These are phyloP conservation scores for Onychomys leucogaster DNA, from an alignment of 2,797 vertebrate species.

Conservation along the genomic window DNA sequence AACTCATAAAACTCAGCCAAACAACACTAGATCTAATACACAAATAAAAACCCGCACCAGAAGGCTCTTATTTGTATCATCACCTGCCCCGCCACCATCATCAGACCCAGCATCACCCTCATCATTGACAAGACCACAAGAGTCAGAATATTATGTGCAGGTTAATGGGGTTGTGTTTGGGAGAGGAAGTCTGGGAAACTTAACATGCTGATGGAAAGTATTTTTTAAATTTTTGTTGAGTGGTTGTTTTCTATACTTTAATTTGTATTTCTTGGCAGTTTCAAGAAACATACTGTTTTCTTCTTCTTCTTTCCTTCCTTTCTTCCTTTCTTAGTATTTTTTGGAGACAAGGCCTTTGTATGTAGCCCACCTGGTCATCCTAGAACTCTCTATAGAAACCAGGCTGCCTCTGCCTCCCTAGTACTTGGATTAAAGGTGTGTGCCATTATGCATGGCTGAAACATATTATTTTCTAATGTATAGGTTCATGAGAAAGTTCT, in stretches of 20 bases:
- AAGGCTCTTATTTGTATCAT: background rate
- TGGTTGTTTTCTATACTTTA: conserved; percentile 15
- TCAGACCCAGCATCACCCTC: background rate
- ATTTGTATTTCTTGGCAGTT: conserved; percentile 9
- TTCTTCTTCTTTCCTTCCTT: background rate
- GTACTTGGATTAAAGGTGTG: background rate
- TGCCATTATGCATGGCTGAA: background rate
- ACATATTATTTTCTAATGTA: background rate
- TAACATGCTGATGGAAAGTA: background rate
- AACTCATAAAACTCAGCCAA: conserved; percentile 58
- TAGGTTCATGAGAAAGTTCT: conserved; percentile 14
- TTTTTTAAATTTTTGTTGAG: background rate
- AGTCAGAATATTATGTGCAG: conserved; percentile 42
- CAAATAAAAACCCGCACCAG: background rate
- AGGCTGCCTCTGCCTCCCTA: too few relatives aligned
- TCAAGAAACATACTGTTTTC: background rate
- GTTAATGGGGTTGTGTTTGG: conserved; percentile 57
- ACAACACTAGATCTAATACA: background rate
- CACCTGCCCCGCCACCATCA: background rate
- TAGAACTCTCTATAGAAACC: background rate
- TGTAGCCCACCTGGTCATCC: background rate
- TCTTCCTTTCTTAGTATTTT: too few relatives aligned
- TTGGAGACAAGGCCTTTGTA: too few relatives aligned
- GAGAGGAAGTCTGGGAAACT: background rate
- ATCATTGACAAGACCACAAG: background rate